These are phyloP conservation scores for Theristicus caerulescens DNA, from an alignment of 2,113 vertebrate genomes.

Conservation along the genomic window DNA sequence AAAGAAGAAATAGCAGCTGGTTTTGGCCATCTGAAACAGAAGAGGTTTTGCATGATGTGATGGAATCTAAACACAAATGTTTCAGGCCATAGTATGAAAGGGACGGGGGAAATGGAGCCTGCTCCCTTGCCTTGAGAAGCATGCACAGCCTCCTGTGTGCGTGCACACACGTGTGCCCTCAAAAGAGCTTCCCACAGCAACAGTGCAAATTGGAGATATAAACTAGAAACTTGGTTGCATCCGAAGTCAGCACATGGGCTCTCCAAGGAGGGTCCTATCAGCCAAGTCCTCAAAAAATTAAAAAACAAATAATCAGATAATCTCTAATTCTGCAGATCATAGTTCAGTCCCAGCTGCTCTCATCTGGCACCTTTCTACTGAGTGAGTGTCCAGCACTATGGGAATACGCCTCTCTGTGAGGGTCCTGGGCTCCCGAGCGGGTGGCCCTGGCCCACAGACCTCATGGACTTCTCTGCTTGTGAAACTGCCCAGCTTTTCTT, in stretches of 20 bases:
- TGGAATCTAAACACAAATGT: slow-evolving; percentile 39
- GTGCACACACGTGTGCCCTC: neutral
- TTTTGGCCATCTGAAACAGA: slow-evolving; percentile 7
- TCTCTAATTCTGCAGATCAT: neutral
- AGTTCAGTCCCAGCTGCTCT: neutral
- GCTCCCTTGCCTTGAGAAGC: neutral
- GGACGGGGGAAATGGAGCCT: neutral
- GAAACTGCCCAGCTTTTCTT: neutral
- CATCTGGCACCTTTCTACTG: neutral
- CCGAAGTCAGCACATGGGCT: neutral
- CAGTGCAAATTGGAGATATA: neutral
- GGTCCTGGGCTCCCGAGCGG: accelerated
- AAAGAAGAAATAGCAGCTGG: slow-evolving; percentile 50
- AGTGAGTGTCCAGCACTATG: neutral
- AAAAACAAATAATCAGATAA: neutral
- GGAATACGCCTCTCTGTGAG: neutral
- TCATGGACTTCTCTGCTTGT: neutral
- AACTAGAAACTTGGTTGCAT: neutral
- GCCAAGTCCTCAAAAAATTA: neutral
- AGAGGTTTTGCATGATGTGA: neutral
- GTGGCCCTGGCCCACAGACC: neutral
- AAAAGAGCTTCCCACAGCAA: neutral
- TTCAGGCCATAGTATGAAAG: neutral
- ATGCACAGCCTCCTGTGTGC: neutral
- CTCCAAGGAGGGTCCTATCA: neutral